Evolutionary conservation across 2,888 invertebrate genomes (phyloP), one percentile per base, ranked within the genome.

Genomic region (Idaea aversata): DNA sequence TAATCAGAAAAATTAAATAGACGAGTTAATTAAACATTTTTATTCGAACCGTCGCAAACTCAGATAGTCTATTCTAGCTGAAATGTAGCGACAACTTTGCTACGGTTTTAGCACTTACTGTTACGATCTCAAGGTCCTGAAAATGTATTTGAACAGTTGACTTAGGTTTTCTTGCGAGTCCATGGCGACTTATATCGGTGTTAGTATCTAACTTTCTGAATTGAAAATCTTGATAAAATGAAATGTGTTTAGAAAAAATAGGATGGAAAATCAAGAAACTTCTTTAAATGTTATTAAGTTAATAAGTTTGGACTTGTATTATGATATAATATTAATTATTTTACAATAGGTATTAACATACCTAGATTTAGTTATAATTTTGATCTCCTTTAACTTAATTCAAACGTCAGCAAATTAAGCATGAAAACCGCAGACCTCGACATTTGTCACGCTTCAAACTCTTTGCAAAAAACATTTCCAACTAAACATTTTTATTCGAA

Each of bases 391-490:
- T 10, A 4, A 10, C 47, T 47, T 5, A 47, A 10, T 13, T 47
- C 47, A 47, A 47, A 13, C 47, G 47, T 47, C 2, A 7, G 47
- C 13, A 47, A 47, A 47, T 7, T 47, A 47, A 47, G 47, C 47
- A 13, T 16, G 58, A 16, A 58, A 58, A 58, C 15, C 34, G 38
- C 57, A 57, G 25, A 34, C 34, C 15, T 25, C 57, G 6, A 34
- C 16, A 62, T 57, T 34, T 1, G n/a, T 15, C 57, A 34, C n/a
- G 34, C 34, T 47, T 16, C 3, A 62, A 62, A 15, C 13, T 58
- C n/a, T n/a, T 34, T 35, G 35, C 58, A 34, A 62, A 61, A 34
- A 64, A 15, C 64, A 63, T 10, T 65, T 65, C 65, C 61, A 64
- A 66, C 36, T 61, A 66, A 66, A 10, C 36, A 38, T 10, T 16